Base-by-base conservation (phyloP, 1,140 invertebrate species). In the Drosophila santomea region DNA sequence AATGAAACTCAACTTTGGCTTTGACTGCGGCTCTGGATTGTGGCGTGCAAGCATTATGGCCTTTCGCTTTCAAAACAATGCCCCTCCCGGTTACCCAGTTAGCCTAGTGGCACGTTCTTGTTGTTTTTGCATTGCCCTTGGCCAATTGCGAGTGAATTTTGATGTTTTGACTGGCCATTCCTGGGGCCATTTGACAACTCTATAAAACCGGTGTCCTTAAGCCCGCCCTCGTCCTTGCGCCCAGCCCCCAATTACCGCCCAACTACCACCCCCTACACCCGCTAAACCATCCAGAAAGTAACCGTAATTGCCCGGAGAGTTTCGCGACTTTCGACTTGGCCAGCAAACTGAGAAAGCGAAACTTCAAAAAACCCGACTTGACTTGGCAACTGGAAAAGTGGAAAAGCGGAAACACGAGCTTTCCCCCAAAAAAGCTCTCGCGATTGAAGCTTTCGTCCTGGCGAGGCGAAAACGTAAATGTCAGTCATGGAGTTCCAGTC, bases 401-500 rank as follows among this genome's bases (percentile, higher is more conserved):
- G 43, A 45, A 48, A 48, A 56, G 73, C 61, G 72, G 62, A 52
- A 75, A 35, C 61, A 12, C 17, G 67, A 77, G 74, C 74, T 77
- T 77, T 74, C 23, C 36, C 56, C 25, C 36, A 6, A 39, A 10
- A 74, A 77, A 77, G 74, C 74, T 75, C 23, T 2, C 23, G 38
- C 17, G 38, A 48, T 14, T 4, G 14, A 39, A 77, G 74, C 74
- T 77, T 77, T 69, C 68, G 68, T 72, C 52, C 54, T 74, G 72
- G 73, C 74, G 25, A 54, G 52, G 54, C 63, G 77, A 55, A 59
- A 55, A 76, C 45, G 61, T 66, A 57, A 81, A 78, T 76, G 77
- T 84, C 83, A 91, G 90, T 91, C 90, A 91, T 91, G 90, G 80
- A 91, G 90, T 91, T 91, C 90, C 90, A 91, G 90, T 91, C 90